These are phyloP conservation scores for Pelusios castaneus DNA, from an alignment of 2,113 vertebrate genomes.

Conservation along the genomic window DNA sequence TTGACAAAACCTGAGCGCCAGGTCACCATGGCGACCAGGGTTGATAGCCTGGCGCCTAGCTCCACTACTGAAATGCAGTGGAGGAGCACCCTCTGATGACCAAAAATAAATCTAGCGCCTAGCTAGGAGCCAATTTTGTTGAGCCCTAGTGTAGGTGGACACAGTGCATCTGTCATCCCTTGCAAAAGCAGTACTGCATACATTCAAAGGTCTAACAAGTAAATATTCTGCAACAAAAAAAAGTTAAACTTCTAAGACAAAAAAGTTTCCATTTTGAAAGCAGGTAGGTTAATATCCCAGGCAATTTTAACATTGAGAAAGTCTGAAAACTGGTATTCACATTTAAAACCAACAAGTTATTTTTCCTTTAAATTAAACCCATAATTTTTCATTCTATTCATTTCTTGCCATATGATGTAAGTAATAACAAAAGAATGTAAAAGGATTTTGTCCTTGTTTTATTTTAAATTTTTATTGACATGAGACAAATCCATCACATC, in stretches of 20 bases:
- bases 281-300: background rate
- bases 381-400: background rate
- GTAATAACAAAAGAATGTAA: background rate
- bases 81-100: too few relatives aligned
- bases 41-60: too few relatives aligned
- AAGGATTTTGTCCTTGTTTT: background rate
- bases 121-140: too few relatives aligned
- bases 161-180: background rate
- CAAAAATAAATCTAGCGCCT: too few relatives aligned
- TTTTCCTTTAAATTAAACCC: background rate
- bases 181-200: background rate
- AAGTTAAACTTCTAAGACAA: background rate
- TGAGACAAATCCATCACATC: background rate
- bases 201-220: background rate
- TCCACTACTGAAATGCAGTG: too few relatives aligned
- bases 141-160: accelerated
- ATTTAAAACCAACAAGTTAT: background rate
- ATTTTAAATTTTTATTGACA: background rate
- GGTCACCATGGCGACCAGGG: too few relatives aligned
- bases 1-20: too few relatives aligned
- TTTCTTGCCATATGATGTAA: background rate
- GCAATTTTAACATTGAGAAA: background rate
- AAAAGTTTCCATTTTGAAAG: background rate
- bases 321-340: background rate
- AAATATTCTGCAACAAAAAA: background rate